Percentiles rank a stretch among this genome's conserved stretches.
phyloP scores from a whole-genome alignment of 2,888 invertebrate species.

The Oscheius myriophilus region DNA sequence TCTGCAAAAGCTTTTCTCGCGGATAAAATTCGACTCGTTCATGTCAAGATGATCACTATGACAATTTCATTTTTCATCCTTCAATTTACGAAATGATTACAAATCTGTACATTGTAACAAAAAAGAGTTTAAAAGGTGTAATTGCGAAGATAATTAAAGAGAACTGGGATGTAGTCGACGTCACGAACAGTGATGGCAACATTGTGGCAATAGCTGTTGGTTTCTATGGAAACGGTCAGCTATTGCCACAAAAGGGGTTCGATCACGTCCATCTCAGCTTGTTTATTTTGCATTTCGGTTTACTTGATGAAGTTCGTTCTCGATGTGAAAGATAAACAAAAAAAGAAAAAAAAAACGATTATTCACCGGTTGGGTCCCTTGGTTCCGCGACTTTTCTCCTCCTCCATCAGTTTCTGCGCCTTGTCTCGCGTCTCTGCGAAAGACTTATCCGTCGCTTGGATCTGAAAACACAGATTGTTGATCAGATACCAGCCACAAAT shows the following conservation, averaged over 20 bases:
- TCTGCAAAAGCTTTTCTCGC: too few relatives aligned
- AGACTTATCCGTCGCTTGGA: slow-evolving; percentile 64
- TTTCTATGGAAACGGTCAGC: neutral
- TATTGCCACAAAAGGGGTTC: neutral
- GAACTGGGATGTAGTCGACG: too few relatives aligned
- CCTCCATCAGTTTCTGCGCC: slow-evolving; percentile 59
- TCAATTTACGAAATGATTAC: too few relatives aligned
- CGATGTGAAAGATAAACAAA: too few relatives aligned
- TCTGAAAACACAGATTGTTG: slow-evolving; percentile 33
- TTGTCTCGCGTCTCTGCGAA: slow-evolving; percentile 64
- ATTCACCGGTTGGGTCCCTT: slow-evolving; percentile 50
- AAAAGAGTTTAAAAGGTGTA: too few relatives aligned
- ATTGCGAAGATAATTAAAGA: too few relatives aligned
- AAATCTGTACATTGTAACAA: too few relatives aligned
- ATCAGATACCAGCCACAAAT: neutral
- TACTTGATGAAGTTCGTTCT: too few relatives aligned
- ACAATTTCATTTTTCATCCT: too few relatives aligned
- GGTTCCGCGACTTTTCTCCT: slow-evolving; percentile 59
- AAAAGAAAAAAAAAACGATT: neutral
- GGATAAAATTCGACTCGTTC: too few relatives aligned
- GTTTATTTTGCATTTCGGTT: neutral
- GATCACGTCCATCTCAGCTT: too few relatives aligned
- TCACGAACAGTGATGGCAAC: neutral
- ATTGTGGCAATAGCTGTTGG: neutral
- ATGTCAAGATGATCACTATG: too few relatives aligned